A percentile compares a stretch with the other conserved stretches of the same genome.
Evolutionary conservation across 1,140 invertebrate species (phyloP).

Genomic region (Platyura marginata): DNA sequence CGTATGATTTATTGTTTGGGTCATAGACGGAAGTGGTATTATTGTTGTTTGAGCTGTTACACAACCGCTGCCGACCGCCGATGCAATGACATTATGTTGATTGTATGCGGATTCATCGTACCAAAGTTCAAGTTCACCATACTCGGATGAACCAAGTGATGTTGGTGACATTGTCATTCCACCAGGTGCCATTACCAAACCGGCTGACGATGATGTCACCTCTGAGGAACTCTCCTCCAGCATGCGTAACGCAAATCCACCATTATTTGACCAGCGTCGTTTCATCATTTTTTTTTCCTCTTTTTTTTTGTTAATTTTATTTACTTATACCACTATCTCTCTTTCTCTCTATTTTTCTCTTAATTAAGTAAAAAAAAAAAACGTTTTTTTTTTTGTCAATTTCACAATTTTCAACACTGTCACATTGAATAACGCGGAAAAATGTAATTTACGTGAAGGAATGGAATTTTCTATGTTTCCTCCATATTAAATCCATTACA

Average conservation of each 20-base stretch:
- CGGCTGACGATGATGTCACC: constrained; percentile 49
- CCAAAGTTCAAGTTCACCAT: constrained; percentile 63
- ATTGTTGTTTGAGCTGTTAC: constrained; percentile 21
- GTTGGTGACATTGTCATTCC: constrained; percentile 48
- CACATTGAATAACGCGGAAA: no score
- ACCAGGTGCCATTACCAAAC: constrained; percentile 28
- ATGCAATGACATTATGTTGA: constrained; percentile 15
- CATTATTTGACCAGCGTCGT: constrained; percentile 47
- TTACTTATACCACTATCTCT: background rate
- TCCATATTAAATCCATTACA: no score
- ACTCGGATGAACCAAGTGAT: constrained; percentile 40
- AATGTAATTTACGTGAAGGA: no score
- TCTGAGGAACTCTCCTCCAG: constrained; percentile 53
- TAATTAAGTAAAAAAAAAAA: background rate
- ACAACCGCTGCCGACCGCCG: constrained; percentile 19
- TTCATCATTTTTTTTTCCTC: constrained; percentile 32
- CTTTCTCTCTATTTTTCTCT: background rate
- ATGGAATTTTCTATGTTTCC: no score
- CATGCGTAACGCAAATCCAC: constrained; percentile 37
- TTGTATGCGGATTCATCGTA: constrained; percentile 30
- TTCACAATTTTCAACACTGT: no score
- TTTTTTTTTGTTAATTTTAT: background rate
- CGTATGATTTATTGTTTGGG: constrained; percentile 20
- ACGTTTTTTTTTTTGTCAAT: background rate
- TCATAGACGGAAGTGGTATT: constrained; percentile 28